phyloP scores from a whole-genome alignment of 2,113 vertebrate species.

The Leptobrachium leishanense region DNA sequence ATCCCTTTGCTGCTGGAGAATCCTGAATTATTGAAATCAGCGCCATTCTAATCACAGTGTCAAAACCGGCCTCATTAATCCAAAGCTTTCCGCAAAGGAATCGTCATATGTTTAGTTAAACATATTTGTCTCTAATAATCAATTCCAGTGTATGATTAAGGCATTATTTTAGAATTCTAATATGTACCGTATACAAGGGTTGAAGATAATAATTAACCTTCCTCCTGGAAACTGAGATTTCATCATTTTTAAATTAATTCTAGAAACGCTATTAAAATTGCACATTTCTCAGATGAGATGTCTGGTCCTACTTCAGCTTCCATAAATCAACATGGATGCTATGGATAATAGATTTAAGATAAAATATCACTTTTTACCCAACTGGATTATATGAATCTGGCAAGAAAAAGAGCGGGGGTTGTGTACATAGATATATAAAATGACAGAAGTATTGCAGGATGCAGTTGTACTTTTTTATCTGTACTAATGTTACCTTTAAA shows the following conservation, averaged over 20 bases:
- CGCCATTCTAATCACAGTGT: no score
- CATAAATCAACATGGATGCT: slow-evolving; percentile 13
- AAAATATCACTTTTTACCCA: slow-evolving; percentile 5
- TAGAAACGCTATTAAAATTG: slow-evolving; percentile 12
- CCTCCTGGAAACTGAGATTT: slow-evolving; percentile 13
- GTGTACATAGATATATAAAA: no score
- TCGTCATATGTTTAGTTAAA: no score
- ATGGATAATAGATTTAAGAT: not conserved
- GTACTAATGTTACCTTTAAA: no score
- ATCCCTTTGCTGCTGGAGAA: no score
- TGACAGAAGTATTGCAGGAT: no score
- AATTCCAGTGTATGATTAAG: not conserved
- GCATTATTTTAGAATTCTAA: not conserved
- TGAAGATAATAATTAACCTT: slow-evolving; percentile 27
- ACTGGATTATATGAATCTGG: slow-evolving; percentile 27
- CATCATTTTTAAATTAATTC: slow-evolving; percentile 24
- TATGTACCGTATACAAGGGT: not conserved
- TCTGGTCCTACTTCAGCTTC: slow-evolving; percentile 1
- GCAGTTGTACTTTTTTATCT: no score
- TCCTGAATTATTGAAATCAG: no score
- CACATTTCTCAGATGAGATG: slow-evolving; percentile 4
- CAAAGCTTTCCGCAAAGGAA: no score
- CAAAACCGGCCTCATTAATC: no score
- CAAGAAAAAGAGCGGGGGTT: not conserved
- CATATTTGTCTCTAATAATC: not conserved